Conservation (phyloP, 2,113 vertebrate genomes). For the Brienomyrus longianalis region DNA sequence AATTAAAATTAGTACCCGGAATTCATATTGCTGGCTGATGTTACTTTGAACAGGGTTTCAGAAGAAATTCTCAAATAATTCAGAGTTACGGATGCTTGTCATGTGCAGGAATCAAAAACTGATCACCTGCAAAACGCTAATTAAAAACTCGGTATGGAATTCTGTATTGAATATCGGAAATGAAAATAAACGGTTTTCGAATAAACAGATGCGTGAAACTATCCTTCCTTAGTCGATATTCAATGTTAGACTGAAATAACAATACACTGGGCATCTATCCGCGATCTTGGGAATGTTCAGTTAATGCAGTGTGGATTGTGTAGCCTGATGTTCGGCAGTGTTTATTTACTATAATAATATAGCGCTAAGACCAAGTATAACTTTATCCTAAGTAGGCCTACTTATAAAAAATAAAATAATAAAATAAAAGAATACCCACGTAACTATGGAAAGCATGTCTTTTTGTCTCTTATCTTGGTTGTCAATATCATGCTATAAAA, state of each 20-base stretch:
- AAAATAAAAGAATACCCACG: background rate
- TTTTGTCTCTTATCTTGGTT: background rate
- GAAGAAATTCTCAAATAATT: background rate
- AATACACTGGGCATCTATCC: background rate
- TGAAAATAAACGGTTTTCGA: background rate
- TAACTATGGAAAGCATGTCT: background rate
- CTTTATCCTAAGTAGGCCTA: background rate
- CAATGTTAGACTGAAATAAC: background rate
- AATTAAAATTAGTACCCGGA: background rate
- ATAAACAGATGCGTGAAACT: background rate
- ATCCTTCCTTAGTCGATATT: background rate
- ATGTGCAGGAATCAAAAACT: background rate
- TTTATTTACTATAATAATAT: background rate
- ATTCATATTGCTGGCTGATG: background rate
- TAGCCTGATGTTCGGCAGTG: background rate
- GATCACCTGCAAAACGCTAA: background rate
- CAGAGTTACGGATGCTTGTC: background rate
- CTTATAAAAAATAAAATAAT: background rate
- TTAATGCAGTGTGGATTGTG: background rate
- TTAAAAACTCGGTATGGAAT: background rate
- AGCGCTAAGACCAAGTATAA: background rate
- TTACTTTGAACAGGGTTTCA: background rate
- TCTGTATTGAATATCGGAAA: background rate
- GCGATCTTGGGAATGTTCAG: background rate
- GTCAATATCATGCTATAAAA: background rate